phyloP scores from a whole-genome alignment of 2,888 invertebrate genomes.

The Linnaemya vulpina region DNA sequence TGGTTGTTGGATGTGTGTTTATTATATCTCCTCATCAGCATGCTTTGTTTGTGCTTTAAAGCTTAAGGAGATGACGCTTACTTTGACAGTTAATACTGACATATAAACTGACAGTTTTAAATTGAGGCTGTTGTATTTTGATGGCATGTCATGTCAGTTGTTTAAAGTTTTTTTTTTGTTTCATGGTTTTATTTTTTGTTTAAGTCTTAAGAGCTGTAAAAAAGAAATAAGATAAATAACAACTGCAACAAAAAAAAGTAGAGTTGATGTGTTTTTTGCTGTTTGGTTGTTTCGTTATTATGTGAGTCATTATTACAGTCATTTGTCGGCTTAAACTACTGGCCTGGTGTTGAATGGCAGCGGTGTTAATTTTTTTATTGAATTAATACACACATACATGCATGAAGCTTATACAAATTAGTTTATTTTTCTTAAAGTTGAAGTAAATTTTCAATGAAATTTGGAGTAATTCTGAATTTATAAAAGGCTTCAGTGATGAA shows the following conservation, averaged over 20 bases:
- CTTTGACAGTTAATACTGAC: slow-evolving; percentile 81
- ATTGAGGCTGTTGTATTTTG: slow-evolving; percentile 78
- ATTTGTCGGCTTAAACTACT: slow-evolving; percentile 72
- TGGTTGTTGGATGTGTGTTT: background rate
- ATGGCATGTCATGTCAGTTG: slow-evolving; percentile 74
- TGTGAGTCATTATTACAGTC: slow-evolving; percentile 70
- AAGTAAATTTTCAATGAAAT: background rate
- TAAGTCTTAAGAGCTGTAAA: slow-evolving; percentile 67
- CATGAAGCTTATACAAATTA: background rate
- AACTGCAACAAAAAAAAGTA: slow-evolving; percentile 10
- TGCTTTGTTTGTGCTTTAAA: slow-evolving; percentile 65
- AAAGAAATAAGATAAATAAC: slow-evolving; percentile 60
- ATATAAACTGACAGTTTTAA: slow-evolving; percentile 81
- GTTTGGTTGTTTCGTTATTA: slow-evolving; percentile 40
- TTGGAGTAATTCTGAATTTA: background rate
- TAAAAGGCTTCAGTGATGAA: background rate
- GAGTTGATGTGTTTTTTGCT: slow-evolving; percentile 26
- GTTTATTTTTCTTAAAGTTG: background rate
- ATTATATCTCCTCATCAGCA: slow-evolving; percentile 12
- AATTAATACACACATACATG: background rate
- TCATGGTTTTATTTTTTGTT: slow-evolving; percentile 15
- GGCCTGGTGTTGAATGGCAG: slow-evolving; percentile 67
- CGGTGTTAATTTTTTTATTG: slow-evolving; percentile 33
- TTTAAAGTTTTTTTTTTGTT: slow-evolving; percentile 55
- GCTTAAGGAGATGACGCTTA: slow-evolving; percentile 72